Evolutionary conservation across 1,140 invertebrate species (phyloP), one percentile per base, ranked within the genome.

Genomic region (Hycleus cichorii): DNA sequence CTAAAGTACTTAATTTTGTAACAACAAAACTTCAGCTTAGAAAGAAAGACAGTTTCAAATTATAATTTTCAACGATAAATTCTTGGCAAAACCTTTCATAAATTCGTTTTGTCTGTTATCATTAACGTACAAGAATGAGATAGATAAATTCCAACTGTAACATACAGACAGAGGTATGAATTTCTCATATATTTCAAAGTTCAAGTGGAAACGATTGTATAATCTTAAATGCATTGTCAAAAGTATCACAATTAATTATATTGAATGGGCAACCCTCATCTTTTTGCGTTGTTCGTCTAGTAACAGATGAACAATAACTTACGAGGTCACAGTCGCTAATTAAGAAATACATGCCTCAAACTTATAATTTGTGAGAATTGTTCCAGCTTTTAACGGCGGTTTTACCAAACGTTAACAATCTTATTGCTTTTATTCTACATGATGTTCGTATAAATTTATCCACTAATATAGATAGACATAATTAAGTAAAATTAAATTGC

Each of bases 271-370:
- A 60, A 60, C 58, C 65, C 62, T 67, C 62, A 63, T 65, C 67
- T 70, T 70, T 70, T 70, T 70, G 68, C 61, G 52, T 58, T 49
- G 40, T 50, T 24, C 60, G 63, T 66, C 61, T 61, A 63, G 61
- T 64, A 64, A 64, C 69, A 68, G 69, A 68, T 67, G 69, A 70
- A 71, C 69, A 72, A 71, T 72, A 70, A 72, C 68, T 72, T 71
- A 71, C 66, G 64, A 71, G 69, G 70, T 70, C 69, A 67, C 69
- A 70, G 69, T 71, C 70, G 70, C 69, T 72, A 72, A 72, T 72
- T 72, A 71, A 71, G 70, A 70, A 72, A 72, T 72, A 70, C 69
- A 64, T 68, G 67, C 66, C 69, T 66, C 61, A 54, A 69, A 70
- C 67, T 72, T 69, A 67, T 68, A 69, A 72, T 70, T 69, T 65